Evolutionary conservation across 2,113 vertebrate species (phyloP).

Genomic region (Rhodinocichla rosea): DNA sequence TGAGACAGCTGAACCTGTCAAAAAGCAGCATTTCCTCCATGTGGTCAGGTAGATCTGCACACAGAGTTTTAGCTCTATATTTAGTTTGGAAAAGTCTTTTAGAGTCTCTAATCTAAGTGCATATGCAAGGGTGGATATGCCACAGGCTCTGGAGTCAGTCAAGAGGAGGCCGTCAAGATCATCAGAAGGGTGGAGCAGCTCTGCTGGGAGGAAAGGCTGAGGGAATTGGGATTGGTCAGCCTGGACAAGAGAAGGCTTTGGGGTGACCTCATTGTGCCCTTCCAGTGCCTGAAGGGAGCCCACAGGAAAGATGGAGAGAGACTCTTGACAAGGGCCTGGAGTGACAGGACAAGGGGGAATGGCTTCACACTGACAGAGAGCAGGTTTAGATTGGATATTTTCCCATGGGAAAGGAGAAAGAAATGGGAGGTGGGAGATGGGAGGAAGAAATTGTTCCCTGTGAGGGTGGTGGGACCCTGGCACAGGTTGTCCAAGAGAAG

Average conservation of each 20-base stretch:
- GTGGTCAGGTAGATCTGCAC: not conserved
- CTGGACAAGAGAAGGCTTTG: not conserved
- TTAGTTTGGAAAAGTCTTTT: not conserved
- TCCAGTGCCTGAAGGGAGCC: not conserved
- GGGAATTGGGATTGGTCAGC: not conserved
- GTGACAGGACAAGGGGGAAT: not conserved
- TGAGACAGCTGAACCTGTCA: not conserved
- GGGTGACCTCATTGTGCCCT: not conserved
- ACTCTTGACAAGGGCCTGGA: not conserved
- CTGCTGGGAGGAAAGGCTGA: not conserved
- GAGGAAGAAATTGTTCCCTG: fast-evolving
- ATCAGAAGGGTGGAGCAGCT: not conserved
- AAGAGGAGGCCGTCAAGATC: not conserved
- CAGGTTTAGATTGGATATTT: fast-evolving
- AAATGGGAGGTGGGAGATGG: not conserved
- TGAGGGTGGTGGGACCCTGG: not conserved
- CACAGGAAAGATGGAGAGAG: not conserved
- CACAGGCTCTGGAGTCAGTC: not conserved
- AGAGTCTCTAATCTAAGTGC: not conserved
- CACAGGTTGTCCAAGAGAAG: not conserved
- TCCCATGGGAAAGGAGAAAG: not conserved
- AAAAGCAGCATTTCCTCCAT: not conserved
- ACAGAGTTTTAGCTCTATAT: not conserved
- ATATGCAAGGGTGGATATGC: not conserved
- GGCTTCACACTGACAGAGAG: not conserved